A percentile compares a stretch with the other conserved stretches of the same genome.
These are phyloP conservation scores for Mantis religiosa DNA, from an alignment of 2,888 invertebrate species.

Conservation along the genomic window DNA sequence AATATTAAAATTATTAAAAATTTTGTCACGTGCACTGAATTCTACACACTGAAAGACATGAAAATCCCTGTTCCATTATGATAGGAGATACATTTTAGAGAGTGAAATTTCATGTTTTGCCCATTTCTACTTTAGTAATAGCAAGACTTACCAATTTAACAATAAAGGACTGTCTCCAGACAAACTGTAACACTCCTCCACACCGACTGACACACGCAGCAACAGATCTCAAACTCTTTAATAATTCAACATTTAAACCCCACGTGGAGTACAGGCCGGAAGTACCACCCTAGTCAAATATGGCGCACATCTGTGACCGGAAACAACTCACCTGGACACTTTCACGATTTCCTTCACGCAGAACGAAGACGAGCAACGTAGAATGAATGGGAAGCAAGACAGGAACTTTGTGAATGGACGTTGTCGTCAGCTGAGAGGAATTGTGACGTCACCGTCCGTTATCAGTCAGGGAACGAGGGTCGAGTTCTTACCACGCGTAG, in stretches of 20 bases:
- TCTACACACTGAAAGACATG: no score
- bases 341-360: not conserved
- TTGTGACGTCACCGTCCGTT: not conserved
- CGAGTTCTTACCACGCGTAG: not conserved
- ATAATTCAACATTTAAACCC: not conserved
- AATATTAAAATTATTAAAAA: no score
- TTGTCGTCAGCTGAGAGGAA: not conserved
- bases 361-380: not conserved
- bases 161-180: no score
- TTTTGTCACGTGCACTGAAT: no score
- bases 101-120: no score
- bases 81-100: no score
- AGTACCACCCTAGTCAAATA: not conserved
- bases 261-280: not conserved
- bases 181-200: no score
- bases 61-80: no score
- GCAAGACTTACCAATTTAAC: no score
- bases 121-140: no score
- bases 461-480: not conserved
- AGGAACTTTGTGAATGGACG: not conserved
- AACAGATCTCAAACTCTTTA: not conserved
- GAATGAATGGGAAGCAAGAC: not conserved
- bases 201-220: no score
- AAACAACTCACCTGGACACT: not conserved
- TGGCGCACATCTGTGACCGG: not conserved